Evolutionary conservation across 2,888 invertebrate genomes (phyloP).

Genomic region (Cecidostiba fungosa): DNA sequence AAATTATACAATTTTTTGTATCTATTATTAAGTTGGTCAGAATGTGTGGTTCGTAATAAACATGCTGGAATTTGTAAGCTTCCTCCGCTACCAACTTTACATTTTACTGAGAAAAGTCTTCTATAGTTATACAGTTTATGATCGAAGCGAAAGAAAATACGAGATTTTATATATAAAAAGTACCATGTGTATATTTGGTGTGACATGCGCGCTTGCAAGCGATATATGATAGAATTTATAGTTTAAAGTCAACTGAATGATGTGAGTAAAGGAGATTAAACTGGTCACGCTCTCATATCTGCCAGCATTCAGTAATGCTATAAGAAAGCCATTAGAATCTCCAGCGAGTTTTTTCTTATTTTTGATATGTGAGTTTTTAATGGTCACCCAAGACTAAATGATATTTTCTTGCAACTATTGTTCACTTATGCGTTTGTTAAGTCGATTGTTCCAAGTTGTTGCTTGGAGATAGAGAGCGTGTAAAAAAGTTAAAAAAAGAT

Average conservation of each 20-base stretch:
- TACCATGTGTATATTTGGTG: conserved; percentile 53
- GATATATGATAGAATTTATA: conserved; percentile 46
- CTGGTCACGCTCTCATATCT: conserved; percentile 39
- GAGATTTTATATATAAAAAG: conserved; percentile 59
- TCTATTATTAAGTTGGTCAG: conserved; percentile 47
- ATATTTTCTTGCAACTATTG: conserved; percentile 34
- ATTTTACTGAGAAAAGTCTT: conserved; percentile 46
- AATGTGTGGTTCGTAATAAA: conserved; percentile 43
- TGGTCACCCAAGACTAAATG: conserved; percentile 5
- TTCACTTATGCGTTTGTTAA: conserved; percentile 38
- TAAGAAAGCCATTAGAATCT: conserved; percentile 37
- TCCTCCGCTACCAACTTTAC: conserved; percentile 49
- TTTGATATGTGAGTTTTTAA: conserved; percentile 55
- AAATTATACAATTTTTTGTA: conserved; percentile 30
- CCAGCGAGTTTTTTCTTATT: conserved; percentile 37
- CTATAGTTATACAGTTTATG: conserved; percentile 46
- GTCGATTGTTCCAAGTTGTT: conserved; percentile 30
- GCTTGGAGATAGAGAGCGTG: conserved; percentile 29
- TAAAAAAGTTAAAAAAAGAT: conserved; percentile 16
- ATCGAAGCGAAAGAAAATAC: conserved; percentile 44
- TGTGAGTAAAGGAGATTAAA: conserved; percentile 33
- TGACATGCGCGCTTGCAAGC: conserved; percentile 29
- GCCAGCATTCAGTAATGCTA: conserved; percentile 20
- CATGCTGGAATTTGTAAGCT: conserved; percentile 38
- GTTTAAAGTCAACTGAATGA: conserved; percentile 14